These are phyloP conservation scores for Amblyteles armatorius DNA, from an alignment of 2,888 invertebrate genomes.

Conservation along the genomic window DNA sequence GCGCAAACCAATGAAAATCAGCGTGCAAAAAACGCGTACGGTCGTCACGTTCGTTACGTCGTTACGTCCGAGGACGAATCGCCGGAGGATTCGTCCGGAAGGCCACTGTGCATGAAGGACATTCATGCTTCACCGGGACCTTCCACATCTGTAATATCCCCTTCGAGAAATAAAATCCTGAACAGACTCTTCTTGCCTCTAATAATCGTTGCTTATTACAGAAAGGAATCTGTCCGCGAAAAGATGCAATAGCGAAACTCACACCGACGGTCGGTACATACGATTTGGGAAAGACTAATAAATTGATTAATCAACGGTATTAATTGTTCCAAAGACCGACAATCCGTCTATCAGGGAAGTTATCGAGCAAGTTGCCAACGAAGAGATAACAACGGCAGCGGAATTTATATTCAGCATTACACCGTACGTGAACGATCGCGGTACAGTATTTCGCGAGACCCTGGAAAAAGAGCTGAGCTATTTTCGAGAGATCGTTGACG, in stretches of 20 bases:
- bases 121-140: slow-evolving; percentile 48
- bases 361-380: slow-evolving; percentile 67
- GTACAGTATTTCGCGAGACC: slow-evolving; percentile 65
- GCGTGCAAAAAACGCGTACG: slow-evolving; percentile 55
- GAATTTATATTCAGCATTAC: slow-evolving; percentile 70
- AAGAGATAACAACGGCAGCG: slow-evolving; percentile 68
- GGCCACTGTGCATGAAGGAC: slow-evolving; percentile 53
- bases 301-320: not conserved
- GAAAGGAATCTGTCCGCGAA: slow-evolving; percentile 66
- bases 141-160: slow-evolving; percentile 57
- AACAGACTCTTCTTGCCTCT: not conserved
- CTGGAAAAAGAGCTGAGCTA: slow-evolving; percentile 70
- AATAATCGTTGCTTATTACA: slow-evolving; percentile 36
- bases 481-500: slow-evolving; percentile 72
- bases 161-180: not conserved
- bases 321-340: slow-evolving; percentile 62
- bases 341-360: slow-evolving; percentile 62
- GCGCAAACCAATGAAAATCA: slow-evolving; percentile 49
- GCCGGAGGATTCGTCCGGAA: slow-evolving; percentile 49
- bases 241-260: slow-evolving; percentile 66
- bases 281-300: not conserved
- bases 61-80: slow-evolving; percentile 54
- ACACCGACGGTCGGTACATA: slow-evolving; percentile 60
- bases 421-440: slow-evolving; percentile 65
- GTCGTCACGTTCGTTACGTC: slow-evolving; percentile 60